A percentile compares a stretch with the other conserved stretches of the same genome.
Evolutionary conservation across 2,888 invertebrate species (phyloP).

Genomic region (Dolomedes plantarius): DNA sequence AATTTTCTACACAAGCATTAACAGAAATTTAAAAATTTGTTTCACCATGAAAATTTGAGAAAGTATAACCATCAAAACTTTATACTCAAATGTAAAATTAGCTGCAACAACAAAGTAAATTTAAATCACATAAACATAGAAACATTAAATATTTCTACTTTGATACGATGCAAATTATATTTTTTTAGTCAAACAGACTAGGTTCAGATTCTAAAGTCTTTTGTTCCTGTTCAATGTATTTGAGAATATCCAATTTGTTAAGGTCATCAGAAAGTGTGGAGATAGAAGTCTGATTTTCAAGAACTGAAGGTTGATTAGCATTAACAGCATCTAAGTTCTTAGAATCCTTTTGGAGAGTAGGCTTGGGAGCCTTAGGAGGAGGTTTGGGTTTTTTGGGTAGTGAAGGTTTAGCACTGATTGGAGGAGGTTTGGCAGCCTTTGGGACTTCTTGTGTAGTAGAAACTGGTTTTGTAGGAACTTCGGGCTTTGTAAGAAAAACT

Average conservation of each 20-base stretch:
- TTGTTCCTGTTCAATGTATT: conserved; percentile 64
- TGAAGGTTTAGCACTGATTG: conserved; percentile 29
- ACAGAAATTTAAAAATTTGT: no score
- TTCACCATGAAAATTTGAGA: no score
- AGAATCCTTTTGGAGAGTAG: not conserved
- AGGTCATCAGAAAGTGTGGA: conserved; percentile 29
- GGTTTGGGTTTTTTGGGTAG: conserved; percentile 47
- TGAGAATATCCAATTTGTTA: conserved; percentile 52
- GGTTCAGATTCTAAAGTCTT: conserved; percentile 42
- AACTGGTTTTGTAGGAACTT: conserved; percentile 27
- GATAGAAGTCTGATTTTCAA: conserved; percentile 20
- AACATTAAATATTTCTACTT: no score
- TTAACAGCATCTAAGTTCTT: conserved; percentile 43
- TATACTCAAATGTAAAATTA: no score
- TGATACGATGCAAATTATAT: no score
- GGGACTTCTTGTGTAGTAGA: not conserved
- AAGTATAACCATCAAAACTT: no score
- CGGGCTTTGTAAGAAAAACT: conserved; percentile 41
- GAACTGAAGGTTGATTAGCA: conserved; percentile 28
- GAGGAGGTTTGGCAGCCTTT: not conserved
- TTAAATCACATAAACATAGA: no score
- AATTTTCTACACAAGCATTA: no score
- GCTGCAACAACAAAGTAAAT: no score
- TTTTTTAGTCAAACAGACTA: conserved; percentile 62
- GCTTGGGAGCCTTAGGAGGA: conserved; percentile 31